Base-by-base conservation (phyloP, 2,113 vertebrate species). In the Entosphenus tridentatus region DNA sequence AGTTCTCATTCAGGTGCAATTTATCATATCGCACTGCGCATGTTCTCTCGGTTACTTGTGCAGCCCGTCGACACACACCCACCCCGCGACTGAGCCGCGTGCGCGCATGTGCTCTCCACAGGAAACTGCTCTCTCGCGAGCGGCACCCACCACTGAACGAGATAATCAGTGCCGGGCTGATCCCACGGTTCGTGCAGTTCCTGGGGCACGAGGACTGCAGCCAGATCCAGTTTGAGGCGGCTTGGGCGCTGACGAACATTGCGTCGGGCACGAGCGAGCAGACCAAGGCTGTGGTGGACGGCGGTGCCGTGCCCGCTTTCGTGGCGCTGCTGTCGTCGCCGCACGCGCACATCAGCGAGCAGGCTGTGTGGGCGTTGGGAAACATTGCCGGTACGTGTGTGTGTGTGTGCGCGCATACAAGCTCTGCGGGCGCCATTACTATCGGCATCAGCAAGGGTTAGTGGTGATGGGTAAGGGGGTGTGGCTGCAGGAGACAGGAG, bases 201-300 rank as follows among this genome's bases (percentile, higher is more conserved):
- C 75, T 95, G 75, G 72, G 71, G 13, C 72, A 68, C 10, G 74
- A 80, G 0, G 76, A 84, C 62, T 77, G 79, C 4, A 75, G 79
- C 1, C 7, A 68, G 9, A 75, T 95, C 77, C 87, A 96, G 80
- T 89, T 93, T 0, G 88, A 96, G 74, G 85, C 89, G 0, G 87
- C 91, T 10, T 96, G 88, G 91, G 84, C 85, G 4, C 83, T 96
- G 11, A 95, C 90, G 1, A 97, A 96, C 76, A 78, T 96, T 0
- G 87, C 89, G 55, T 89, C 87, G 0, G 91, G 89, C 67, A 87
- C 83, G 1, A 87, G 88, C 0, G 84, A 82, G 56, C 84, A 91
- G 70, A 89, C 89, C 3, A 79, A 77, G 21, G 83, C 83, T 0
- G 86, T 95, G 17, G 87, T 95, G 71, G 82, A 91, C 8, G 82